Evolutionary conservation across 2,113 vertebrate genomes (phyloP).

Genomic region (Pollachius pollachius): DNA sequence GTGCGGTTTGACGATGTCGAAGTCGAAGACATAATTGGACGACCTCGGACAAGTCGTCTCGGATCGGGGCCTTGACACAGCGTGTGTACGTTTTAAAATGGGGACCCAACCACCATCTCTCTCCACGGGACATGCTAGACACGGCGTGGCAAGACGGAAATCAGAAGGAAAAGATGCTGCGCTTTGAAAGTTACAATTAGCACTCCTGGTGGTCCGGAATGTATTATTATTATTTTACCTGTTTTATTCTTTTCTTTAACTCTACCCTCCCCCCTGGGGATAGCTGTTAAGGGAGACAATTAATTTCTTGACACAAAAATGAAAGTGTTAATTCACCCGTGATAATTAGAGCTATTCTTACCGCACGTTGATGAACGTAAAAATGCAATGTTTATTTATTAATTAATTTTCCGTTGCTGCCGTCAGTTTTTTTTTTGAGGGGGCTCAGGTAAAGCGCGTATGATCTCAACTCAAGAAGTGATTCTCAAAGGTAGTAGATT

Average conservation of each 20-base stretch:
- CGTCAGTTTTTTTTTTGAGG: constrained; percentile 43
- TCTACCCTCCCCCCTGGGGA: constrained; percentile 55
- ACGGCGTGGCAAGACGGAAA: constrained; percentile 27
- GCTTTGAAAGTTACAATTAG: constrained; percentile 76
- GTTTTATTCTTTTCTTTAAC: constrained; percentile 34
- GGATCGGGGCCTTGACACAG: constrained; percentile 52
- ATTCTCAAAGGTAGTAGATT: constrained; percentile 71
- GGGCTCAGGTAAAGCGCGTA: constrained; percentile 57
- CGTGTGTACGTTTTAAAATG: constrained; percentile 54
- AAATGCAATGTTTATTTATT: constrained; percentile 72
- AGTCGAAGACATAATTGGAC: constrained; percentile 41
- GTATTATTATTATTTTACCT: constrained; percentile 14
- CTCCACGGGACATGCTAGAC: constrained; percentile 46
- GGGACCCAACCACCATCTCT: constrained; percentile 47
- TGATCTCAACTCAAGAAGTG: constrained; percentile 68
- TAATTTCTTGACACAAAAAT: constrained; percentile 77
- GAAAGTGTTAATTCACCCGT: constrained; percentile 77
- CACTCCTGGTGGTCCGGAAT: constrained; percentile 65
- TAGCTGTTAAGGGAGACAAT: constrained; percentile 72
- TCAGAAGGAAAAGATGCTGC: constrained; percentile 58
- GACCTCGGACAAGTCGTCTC: constrained; percentile 11
- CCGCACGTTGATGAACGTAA: constrained; percentile 69
- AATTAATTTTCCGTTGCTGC: constrained; percentile 54
- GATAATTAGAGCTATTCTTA: constrained; percentile 77
- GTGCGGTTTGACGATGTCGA: not conserved